These are phyloP conservation scores for Aptenodytes patagonicus DNA, from an alignment of 2,113 vertebrate species.

Conservation along the genomic window DNA sequence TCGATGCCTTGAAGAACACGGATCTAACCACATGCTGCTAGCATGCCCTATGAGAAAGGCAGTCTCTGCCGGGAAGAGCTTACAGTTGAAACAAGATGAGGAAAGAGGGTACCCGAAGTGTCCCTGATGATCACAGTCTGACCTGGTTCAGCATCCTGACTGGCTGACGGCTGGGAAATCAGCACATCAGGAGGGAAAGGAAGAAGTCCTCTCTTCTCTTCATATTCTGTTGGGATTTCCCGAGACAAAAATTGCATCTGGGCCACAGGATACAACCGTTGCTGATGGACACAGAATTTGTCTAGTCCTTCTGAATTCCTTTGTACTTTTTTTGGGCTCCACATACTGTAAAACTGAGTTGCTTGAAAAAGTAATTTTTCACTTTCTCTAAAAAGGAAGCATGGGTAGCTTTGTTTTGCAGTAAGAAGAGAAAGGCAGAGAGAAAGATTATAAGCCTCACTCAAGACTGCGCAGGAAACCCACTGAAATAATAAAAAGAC, in stretches of 20 bases:
- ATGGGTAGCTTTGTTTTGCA: background rate
- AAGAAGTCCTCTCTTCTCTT: background rate
- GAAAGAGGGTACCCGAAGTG: rapidly evolving
- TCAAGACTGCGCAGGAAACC: background rate
- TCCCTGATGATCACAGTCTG: background rate
- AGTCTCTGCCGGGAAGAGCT: background rate
- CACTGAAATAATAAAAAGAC: background rate
- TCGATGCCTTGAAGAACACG: background rate
- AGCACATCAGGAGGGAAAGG: background rate
- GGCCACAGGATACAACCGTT: rapidly evolving
- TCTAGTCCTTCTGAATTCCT: background rate
- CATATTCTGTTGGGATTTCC: background rate
- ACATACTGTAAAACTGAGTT: background rate
- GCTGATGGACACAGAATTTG: background rate
- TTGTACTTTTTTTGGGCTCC: background rate
- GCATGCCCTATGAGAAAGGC: background rate
- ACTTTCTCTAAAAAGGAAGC: background rate
- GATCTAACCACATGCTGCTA: background rate
- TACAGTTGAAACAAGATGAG: background rate
- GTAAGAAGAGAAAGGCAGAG: background rate
- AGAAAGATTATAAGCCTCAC: background rate
- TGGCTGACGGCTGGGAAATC: background rate
- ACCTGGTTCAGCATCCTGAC: background rate
- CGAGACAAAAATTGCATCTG: background rate
- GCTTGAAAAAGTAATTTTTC: background rate